Percentiles rank a stretch among this genome's conserved stretches.
Conservation (phyloP, 2,888 invertebrate genomes). For the Schizotus pectinicornis region DNA sequence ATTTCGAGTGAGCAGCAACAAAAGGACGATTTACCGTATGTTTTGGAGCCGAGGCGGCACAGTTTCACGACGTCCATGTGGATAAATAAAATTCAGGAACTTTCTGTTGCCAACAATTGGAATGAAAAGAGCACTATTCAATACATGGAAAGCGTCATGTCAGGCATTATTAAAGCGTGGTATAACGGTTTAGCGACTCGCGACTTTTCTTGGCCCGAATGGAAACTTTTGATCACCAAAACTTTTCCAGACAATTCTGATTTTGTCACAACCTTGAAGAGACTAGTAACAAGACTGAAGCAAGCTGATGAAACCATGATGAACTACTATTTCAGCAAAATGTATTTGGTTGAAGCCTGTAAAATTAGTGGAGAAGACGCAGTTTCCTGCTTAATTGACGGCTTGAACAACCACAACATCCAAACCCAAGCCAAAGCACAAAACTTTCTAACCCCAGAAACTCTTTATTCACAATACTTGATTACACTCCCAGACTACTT, state of each 20-base stretch:
- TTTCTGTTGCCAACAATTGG: slow-evolving; percentile 38
- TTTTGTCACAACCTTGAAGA: slow-evolving; percentile 41
- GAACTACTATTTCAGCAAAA: slow-evolving; percentile 46
- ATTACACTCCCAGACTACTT: slow-evolving; percentile 32
- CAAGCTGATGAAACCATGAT: slow-evolving; percentile 41
- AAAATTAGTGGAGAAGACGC: slow-evolving; percentile 46
- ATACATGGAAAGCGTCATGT: slow-evolving; percentile 42
- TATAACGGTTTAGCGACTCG: slow-evolving; percentile 40
- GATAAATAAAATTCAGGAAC: slow-evolving; percentile 44
- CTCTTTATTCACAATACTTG: slow-evolving; percentile 42
- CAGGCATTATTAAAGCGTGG: slow-evolving; percentile 47
- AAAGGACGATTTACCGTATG: background rate
- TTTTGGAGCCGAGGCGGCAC: slow-evolving; percentile 32
- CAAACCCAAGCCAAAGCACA: slow-evolving; percentile 36
- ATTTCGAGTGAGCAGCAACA: background rate
- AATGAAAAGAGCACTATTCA: slow-evolving; percentile 41
- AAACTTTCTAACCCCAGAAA: slow-evolving; percentile 43
- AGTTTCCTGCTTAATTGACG: slow-evolving; percentile 46
- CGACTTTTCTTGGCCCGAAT: slow-evolving; percentile 46
- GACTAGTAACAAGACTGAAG: slow-evolving; percentile 40
- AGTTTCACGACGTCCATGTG: slow-evolving; percentile 44
- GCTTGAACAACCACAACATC: slow-evolving; percentile 35
- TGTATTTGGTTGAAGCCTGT: slow-evolving; percentile 46
- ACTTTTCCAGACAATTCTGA: slow-evolving; percentile 46
- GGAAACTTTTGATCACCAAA: slow-evolving; percentile 43